Percentiles rank a stretch among this genome's conserved stretches.
phyloP scores from a whole-genome alignment of 2,797 vertebrate genomes.

The Ambastaia sidthimunki region DNA sequence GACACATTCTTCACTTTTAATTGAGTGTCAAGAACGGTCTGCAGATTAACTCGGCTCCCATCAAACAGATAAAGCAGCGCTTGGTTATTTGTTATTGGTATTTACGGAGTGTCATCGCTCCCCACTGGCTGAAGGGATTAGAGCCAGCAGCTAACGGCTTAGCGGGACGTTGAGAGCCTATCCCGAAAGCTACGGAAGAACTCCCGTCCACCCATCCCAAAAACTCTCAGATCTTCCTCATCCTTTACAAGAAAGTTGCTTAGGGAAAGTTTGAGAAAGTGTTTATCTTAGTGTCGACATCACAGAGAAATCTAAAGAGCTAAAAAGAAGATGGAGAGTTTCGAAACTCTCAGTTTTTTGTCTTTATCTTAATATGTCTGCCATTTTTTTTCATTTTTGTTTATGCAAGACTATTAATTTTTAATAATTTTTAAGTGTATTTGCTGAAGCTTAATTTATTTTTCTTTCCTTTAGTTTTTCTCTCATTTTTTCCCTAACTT shows the following conservation, averaged over 20 bases:
- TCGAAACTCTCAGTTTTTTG: too few relatives aligned
- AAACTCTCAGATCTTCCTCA: conserved; percentile 55
- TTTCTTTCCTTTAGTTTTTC: neutral
- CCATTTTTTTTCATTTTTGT: neutral
- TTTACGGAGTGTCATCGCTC: conserved; percentile 76
- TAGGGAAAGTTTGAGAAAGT: conserved; percentile 36
- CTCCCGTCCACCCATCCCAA: conserved; percentile 61
- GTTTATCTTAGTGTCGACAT: neutral
- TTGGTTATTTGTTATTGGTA: conserved; percentile 83
- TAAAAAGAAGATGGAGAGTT: too few relatives aligned
- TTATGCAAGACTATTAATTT: too few relatives aligned
- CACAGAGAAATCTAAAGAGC: too few relatives aligned
- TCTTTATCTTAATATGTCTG: neutral
- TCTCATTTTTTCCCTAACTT: neutral
- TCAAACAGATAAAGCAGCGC: conserved; percentile 71
- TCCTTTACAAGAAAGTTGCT: conserved; percentile 27
- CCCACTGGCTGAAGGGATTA: conserved; percentile 74
- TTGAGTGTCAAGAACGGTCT: conserved; percentile 79
- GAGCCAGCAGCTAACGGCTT: conserved; percentile 74
- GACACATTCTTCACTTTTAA: conserved; percentile 79
- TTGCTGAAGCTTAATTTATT: neutral
- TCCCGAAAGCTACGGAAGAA: conserved; percentile 41
- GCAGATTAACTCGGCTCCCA: conserved; percentile 80
- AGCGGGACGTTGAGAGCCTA: conserved; percentile 64
- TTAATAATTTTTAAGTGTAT: too few relatives aligned